Evolutionary conservation across 2,797 vertebrate genomes (phyloP).

Genomic region (Hyperoplus immaculatus): DNA sequence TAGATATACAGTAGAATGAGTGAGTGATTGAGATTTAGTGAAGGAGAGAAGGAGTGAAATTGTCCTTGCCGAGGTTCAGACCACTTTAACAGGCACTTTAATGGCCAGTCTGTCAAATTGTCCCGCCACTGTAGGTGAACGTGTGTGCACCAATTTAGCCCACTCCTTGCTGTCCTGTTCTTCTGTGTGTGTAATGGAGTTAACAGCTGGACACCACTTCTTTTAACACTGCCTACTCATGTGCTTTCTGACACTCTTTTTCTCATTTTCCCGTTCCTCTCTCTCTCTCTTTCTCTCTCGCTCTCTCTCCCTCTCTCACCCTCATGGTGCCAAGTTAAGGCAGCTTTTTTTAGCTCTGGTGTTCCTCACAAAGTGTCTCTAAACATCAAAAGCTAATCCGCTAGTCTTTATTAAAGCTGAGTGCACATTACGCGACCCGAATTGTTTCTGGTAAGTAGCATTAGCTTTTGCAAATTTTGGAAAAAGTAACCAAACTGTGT

Average conservation of each 20-base stretch:
- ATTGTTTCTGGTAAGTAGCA: slow-evolving; percentile 14
- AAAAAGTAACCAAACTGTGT: neutral
- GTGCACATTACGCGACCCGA: slow-evolving; percentile 14
- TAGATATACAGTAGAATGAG: neutral
- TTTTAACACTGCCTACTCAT: slow-evolving; percentile 65
- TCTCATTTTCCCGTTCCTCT: slow-evolving; percentile 22
- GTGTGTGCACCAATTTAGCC: slow-evolving; percentile 68
- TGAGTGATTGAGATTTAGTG: slow-evolving; percentile 24
- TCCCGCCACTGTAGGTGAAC: slow-evolving; percentile 63
- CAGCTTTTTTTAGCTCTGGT: slow-evolving; percentile 43
- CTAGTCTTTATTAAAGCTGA: slow-evolving; percentile 22
- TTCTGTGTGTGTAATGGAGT: slow-evolving; percentile 78
- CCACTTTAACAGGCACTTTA: slow-evolving; percentile 73
- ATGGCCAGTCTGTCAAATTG: slow-evolving; percentile 67
- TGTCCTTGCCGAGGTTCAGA: slow-evolving; percentile 49
- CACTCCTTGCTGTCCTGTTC: slow-evolving; percentile 70
- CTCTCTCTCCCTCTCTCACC: slow-evolving; percentile 14
- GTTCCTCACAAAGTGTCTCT: slow-evolving; percentile 35
- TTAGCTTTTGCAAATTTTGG: slow-evolving; percentile 1
- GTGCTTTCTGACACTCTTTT: slow-evolving; percentile 51
- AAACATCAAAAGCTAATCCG: slow-evolving; percentile 38
- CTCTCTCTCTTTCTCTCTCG: slow-evolving; percentile 6
- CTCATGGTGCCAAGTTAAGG: slow-evolving; percentile 47
- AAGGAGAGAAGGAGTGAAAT: slow-evolving; percentile 28
- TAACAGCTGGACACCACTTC: slow-evolving; percentile 83